phyloP scores from a whole-genome alignment of 1,140 invertebrate genomes.

The Drosophila nigrodunni region DNA sequence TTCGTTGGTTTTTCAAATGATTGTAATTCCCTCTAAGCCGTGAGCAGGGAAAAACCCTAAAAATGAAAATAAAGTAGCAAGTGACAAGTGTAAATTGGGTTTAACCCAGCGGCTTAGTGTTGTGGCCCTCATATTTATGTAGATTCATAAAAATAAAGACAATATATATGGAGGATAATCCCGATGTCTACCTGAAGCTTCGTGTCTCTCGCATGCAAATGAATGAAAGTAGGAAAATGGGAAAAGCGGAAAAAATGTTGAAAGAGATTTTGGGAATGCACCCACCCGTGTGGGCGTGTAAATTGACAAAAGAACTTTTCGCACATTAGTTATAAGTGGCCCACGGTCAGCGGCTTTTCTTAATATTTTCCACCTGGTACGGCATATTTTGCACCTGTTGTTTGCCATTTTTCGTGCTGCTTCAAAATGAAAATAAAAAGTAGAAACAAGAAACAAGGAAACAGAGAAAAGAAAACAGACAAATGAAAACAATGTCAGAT shows the following conservation, averaged over 20 bases:
- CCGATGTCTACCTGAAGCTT: constrained; percentile 59
- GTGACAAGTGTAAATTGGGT: constrained; percentile 54
- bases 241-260: constrained; percentile 1
- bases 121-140: constrained; percentile 19
- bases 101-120: constrained; percentile 43
- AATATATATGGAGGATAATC: constrained; percentile 36
- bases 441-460: too few species aligned
- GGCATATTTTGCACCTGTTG: constrained; percentile 66
- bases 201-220: constrained; percentile 77
- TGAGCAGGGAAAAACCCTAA: constrained; percentile 20
- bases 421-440: constrained; percentile 22
- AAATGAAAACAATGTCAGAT: constrained; percentile 23
- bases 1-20: neutral
- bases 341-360: constrained; percentile 5
- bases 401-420: constrained; percentile 63
- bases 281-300: constrained; percentile 58
- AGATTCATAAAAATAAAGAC: constrained; percentile 46
- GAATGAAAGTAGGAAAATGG: constrained; percentile 57
- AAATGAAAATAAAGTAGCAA: constrained; percentile 17
- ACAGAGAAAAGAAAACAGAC: too few species aligned
- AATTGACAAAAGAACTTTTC: constrained; percentile 80
- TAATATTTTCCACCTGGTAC: constrained; percentile 39
- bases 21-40: constrained; percentile 19
- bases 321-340: constrained; percentile 77
- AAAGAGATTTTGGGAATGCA: constrained; percentile 26